phyloP scores from a whole-genome alignment of 2,797 vertebrate genomes.

The Pipistrellus kuhlii region DNA sequence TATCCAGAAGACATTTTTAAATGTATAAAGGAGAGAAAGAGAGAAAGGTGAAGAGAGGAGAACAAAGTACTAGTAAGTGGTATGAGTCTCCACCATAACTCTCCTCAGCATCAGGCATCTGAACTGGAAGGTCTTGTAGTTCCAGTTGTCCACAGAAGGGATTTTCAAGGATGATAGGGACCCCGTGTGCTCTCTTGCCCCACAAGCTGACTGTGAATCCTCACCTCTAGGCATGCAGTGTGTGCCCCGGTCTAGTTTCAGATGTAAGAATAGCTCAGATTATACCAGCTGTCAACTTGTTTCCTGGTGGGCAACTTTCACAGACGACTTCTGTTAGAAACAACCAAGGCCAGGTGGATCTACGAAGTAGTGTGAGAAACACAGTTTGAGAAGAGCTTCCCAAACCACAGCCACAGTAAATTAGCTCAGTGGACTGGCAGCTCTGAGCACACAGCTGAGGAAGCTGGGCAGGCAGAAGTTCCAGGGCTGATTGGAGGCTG shows the following conservation, averaged over 20 bases:
- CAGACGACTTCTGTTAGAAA: not conserved
- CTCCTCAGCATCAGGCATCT: fast-evolving
- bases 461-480: fast-evolving
- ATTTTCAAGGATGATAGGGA: not conserved
- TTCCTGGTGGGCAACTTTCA: not conserved
- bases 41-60: not conserved
- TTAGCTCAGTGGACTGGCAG: not conserved
- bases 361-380: not conserved
- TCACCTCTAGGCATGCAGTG: fast-evolving
- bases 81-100: no score
- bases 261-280: not conserved
- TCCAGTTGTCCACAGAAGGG: fast-evolving
- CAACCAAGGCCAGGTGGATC: not conserved
- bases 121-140: not conserved
- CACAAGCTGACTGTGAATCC: not conserved
- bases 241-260: not conserved
- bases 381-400: not conserved
- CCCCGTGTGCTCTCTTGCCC: not conserved
- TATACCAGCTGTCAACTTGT: not conserved
- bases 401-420: fast-evolving
- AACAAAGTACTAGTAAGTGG: not conserved
- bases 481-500: no score
- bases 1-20: not conserved
- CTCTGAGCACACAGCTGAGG: no score
- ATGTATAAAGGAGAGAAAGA: not conserved